phyloP scores from a whole-genome alignment of 23 tunicate genomes.

The Diplosoma virens region DNA sequence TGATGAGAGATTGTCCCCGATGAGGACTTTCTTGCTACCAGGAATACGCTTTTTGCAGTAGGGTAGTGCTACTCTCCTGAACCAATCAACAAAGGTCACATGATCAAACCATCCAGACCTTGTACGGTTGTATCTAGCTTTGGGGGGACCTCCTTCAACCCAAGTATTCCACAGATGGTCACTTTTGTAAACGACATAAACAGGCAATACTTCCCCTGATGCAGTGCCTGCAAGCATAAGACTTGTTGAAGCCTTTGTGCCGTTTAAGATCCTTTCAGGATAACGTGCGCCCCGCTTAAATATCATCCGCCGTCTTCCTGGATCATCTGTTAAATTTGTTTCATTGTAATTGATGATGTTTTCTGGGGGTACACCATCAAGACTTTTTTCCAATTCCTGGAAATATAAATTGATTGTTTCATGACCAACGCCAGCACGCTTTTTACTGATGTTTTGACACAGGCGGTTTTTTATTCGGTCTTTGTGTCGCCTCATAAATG shows the following conservation, averaged over 20 bases:
- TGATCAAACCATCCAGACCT: conserved; percentile 38
- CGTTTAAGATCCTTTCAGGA: conserved; percentile 23
- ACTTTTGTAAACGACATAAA: conserved; percentile 11
- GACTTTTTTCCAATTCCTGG: conserved; percentile 1
- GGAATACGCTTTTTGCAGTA: neutral
- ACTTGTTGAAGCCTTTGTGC: conserved; percentile 9
- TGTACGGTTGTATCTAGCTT: conserved; percentile 40
- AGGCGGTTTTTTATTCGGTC: neutral
- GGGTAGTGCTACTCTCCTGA: conserved; percentile 13
- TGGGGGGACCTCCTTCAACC: conserved; percentile 33
- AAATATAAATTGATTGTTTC: too few relatives aligned
- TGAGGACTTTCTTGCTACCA: conserved; percentile 20
- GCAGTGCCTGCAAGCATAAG: conserved; percentile 48
- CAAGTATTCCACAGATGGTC: conserved; percentile 33
- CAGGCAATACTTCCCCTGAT: conserved; percentile 10
- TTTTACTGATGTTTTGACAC: neutral
- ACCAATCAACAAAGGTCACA: conserved; percentile 29
- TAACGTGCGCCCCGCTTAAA: conserved; percentile 9
- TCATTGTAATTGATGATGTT: conserved; percentile 36
- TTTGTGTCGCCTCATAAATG: conserved; percentile 1
- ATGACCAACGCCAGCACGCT: too few relatives aligned
- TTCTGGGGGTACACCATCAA: neutral
- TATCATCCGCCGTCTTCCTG: conserved; percentile 3
- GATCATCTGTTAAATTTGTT: conserved; percentile 41
- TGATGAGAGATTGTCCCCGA: conserved; percentile 21